Conservation (phyloP, 1,140 invertebrate genomes). For the Heliconius melpomene region DNA sequence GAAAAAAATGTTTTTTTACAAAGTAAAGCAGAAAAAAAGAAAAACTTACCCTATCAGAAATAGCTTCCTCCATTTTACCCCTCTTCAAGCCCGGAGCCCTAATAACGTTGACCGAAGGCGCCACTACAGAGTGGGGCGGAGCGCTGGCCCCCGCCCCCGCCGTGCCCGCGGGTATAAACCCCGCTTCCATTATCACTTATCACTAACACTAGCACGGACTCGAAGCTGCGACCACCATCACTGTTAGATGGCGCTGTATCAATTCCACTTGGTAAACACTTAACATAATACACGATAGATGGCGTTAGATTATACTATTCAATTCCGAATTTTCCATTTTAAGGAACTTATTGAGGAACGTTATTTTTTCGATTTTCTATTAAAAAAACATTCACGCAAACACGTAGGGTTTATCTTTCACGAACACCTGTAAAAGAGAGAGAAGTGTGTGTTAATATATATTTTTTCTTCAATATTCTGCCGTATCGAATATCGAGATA, state of each 20-base stretch:
- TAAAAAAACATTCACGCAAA: conserved; percentile 3
- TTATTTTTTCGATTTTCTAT: conserved; percentile 6
- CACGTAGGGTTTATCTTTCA: neutral
- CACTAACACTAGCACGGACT: conserved; percentile 1
- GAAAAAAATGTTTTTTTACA: too few relatives aligned
- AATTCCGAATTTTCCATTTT: conserved; percentile 57
- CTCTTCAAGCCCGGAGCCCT: conserved; percentile 87
- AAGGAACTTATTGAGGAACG: conserved; percentile 65
- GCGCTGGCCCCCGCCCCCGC: conserved; percentile 48
- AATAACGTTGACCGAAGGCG: conserved; percentile 80
- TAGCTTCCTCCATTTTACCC: conserved; percentile 86
- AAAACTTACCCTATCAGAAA: conserved; percentile 87
- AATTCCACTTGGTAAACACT: conserved; percentile 10
- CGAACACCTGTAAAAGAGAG: neutral
- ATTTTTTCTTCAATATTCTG: neutral
- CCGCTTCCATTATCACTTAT: conserved; percentile 62
- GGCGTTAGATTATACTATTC: conserved; percentile 39
- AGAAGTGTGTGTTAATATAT: neutral
- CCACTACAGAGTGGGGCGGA: conserved; percentile 60
- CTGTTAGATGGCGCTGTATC: conserved; percentile 42
- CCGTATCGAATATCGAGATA: too few relatives aligned
- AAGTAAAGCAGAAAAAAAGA: neutral
- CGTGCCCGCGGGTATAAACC: conserved; percentile 70
- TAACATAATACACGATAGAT: conserved; percentile 40
- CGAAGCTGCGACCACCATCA: conserved; percentile 1